Percentiles rank a stretch among this genome's conserved stretches.
Conservation (phyloP, 2,888 invertebrate species). For the Noctua comes region DNA sequence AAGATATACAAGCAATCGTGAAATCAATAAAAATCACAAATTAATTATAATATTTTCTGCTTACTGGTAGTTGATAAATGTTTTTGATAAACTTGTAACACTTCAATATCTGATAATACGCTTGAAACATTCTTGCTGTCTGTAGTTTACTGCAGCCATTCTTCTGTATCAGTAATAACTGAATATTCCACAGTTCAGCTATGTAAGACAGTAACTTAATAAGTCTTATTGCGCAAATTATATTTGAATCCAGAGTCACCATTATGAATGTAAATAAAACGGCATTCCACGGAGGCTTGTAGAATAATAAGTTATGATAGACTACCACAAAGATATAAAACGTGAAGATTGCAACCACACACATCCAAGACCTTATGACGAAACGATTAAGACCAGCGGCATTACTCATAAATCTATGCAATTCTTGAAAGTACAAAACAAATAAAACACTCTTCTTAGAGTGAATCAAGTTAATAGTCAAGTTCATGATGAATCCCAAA, state of each 20-base stretch:
- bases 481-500: slow-evolving; percentile 18
- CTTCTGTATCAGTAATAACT: neutral
- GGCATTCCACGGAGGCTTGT: neutral
- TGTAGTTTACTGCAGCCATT: slow-evolving; percentile 1
- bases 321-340: neutral
- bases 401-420: neutral
- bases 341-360: neutral
- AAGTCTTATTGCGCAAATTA: neutral
- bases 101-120: slow-evolving; percentile 4
- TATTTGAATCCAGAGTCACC: neutral
- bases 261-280: neutral
- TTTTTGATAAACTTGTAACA: slow-evolving; percentile 9
- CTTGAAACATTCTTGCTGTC: neutral
- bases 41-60: neutral
- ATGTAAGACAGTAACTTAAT: neutral
- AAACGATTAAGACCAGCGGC: neutral
- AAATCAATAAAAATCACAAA: neutral
- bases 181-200: neutral
- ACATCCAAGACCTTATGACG: neutral
- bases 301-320: neutral
- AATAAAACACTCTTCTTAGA: neutral
- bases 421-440: slow-evolving; percentile 7
- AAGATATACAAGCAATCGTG: neutral
- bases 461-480: neutral
- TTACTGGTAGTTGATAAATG: slow-evolving; percentile 16